Evolutionary conservation across 37 sponge, comb jelly and placozoan genomes (phyloP).

Genomic region (Corticium candelabrum): DNA sequence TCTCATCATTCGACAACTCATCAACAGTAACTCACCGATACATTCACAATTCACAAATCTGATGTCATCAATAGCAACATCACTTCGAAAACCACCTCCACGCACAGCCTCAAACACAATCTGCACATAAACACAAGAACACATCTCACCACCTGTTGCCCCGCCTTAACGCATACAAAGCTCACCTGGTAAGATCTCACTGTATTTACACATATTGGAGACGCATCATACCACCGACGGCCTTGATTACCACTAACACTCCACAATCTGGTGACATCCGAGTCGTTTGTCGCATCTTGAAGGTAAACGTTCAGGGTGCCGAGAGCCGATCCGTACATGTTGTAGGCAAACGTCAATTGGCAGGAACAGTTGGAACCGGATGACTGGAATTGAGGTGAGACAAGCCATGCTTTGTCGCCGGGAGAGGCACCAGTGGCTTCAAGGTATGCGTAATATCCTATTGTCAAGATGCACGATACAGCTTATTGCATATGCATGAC

Average conservation of each 20-base stretch:
- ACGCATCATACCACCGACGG: background rate
- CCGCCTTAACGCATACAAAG: slow-evolving; percentile 6
- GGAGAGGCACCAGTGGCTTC: background rate
- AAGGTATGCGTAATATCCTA: background rate
- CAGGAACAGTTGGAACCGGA: slow-evolving; percentile 17
- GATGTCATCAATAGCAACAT: slow-evolving; percentile 43
- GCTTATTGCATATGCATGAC: background rate
- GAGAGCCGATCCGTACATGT: slow-evolving; percentile 26
- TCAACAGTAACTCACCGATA: background rate
- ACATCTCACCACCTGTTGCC: background rate
- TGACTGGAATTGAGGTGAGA: background rate
- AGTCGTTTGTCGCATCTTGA: background rate
- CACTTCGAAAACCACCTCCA: slow-evolving; percentile 17
- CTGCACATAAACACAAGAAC: no score
- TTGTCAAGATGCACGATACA: background rate
- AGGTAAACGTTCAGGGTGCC: slow-evolving; percentile 29
- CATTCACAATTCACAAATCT: background rate
- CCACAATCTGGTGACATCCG: background rate
- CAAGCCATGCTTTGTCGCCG: background rate
- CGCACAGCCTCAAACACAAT: slow-evolving; percentile 28
- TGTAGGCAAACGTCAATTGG: slow-evolving; percentile 22
- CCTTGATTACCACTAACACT: background rate
- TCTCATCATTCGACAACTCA: no score
- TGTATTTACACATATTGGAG: no score
- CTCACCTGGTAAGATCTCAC: no score